Evolutionary conservation across 2,888 invertebrate species (phyloP).

Genomic region (Cremastinae sp.): DNA sequence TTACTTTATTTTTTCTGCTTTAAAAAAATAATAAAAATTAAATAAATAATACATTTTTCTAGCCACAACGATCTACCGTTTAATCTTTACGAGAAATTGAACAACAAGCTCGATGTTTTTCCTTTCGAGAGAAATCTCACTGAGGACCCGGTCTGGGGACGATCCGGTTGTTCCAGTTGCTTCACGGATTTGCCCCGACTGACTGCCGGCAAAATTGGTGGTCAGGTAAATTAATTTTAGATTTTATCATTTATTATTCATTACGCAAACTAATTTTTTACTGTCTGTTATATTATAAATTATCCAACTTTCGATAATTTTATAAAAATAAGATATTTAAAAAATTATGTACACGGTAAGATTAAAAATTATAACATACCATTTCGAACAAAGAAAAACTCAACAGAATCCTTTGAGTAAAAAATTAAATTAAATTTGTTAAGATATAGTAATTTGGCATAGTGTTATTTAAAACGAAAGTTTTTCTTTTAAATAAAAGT

Average conservation of each 20-base stretch:
- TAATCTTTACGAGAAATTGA: slow-evolving; percentile 77
- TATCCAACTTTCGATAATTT: no score
- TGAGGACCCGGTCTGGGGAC: slow-evolving; percentile 79
- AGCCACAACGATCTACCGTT: slow-evolving; percentile 82
- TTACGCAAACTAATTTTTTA: neutral
- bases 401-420: no score
- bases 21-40: neutral
- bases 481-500: no score
- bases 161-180: slow-evolving; percentile 72
- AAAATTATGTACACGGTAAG: no score
- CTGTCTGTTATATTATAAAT: neutral
- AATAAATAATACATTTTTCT: slow-evolving; percentile 4
- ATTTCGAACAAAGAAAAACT: no score
- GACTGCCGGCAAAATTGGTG: slow-evolving; percentile 82
- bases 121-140: slow-evolving; percentile 78
- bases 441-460: no score
- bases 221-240: slow-evolving; percentile 79
- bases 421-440: no score
- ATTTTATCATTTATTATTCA: slow-evolving; percentile 23
- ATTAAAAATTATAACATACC: no score
- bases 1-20: neutral
- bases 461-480: no score
- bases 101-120: slow-evolving; percentile 79
- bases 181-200: slow-evolving; percentile 83
- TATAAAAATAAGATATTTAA: no score